Base-by-base conservation (phyloP, 1,140 invertebrate species). In the Cryptotermes secundus region DNA sequence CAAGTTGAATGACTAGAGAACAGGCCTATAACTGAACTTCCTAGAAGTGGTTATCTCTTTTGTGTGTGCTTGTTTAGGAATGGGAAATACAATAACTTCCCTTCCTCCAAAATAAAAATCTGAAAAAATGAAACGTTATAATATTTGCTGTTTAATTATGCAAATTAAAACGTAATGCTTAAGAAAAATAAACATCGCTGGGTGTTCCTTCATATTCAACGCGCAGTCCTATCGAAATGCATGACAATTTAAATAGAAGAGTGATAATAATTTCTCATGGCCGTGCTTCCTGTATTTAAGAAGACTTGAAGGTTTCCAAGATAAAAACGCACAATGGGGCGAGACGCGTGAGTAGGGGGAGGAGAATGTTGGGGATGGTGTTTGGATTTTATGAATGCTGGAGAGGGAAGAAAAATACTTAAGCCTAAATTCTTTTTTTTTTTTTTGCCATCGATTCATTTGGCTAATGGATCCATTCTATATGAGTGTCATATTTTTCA, bases 401-500 rank as follows among this genome's bases (percentile, higher is more conserved):
- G 14, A 31, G n/a, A 72, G 26, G 59, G 59, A 72, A 72, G 59
- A 72, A 72, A 72, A 72, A 72, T 72, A 72, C 59, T 72, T 72
- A 31, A 14, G n/a, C 59, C 59, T 72, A 72, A 72, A 10, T 72
- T 72, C 59, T n/a, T n/a, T 31, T 59, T 24, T n/a, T 26, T 59
- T 59, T 72, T 72, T 72, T 72, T 72, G 16, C 26, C 59, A 72
- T 72, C 59, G 59, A 72, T 72, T 72, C 59, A 72, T 72, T n/a
- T 72, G n/a, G 59, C 59, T 72, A 72, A 72, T 72, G 59, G 59
- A 72, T 72, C 26, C 59, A 26, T 72, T 72, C 59, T 72, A 72
- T 72, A 31, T 72, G 59, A 31, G 4, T 72, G 59, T 72, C 59
- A 72, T 72, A 72, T 72, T 72, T 72, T 72, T 31, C 59, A 6